Base-by-base conservation (phyloP, 2,888 invertebrate genomes). In the Melinopterus prodromus region DNA sequence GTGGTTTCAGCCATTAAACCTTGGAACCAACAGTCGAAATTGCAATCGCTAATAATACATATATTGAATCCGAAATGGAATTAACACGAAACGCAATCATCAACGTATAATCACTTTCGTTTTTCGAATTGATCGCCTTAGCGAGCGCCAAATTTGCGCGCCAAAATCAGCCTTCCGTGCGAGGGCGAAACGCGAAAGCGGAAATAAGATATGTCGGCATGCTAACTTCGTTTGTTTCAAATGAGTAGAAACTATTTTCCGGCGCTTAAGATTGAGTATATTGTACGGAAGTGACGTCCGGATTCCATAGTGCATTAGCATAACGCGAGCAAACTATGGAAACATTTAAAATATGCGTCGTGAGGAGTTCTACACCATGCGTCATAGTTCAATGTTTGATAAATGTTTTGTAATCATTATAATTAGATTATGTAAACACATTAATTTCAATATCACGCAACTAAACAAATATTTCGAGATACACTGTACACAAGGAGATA, bases 21-120 rank as follows among this genome's bases (percentile, higher is more conserved):
- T 83, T 84, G 84, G 82, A 79, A 79, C 81, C 83, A 80, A 82
- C 83, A 82, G 82, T 82, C 84, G 84, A 85, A 85, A 84, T 85
- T 85, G 84, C 53, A 83, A 83, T 82, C 79, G 80, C 80, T 80
- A 82, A 82, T 81, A 80, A 83, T 81, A 80, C 81, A 76, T 79
- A 83, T 83, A 84, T 84, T 82, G 83, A 84, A 83, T 82, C 83
- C 80, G 80, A 82, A 83, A 83, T 83, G 81, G 83, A 82, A 79
- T 81, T 38, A 80, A 76, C 84, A 84, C 84, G 84, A 83, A 82
- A 82, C 80, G 82, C 81, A 81, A 79, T 82, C 81, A 80, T 53
- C 7, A 53, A 53, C 78, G 77, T 77, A 78, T 82, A 82, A 83
- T 83, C 82, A 82, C 83, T 83, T 81, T 82, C 82, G 76, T 82